Evolutionary conservation across 2,888 invertebrate genomes (phyloP).

Genomic region (Pristionchus maxplancki): DNA sequence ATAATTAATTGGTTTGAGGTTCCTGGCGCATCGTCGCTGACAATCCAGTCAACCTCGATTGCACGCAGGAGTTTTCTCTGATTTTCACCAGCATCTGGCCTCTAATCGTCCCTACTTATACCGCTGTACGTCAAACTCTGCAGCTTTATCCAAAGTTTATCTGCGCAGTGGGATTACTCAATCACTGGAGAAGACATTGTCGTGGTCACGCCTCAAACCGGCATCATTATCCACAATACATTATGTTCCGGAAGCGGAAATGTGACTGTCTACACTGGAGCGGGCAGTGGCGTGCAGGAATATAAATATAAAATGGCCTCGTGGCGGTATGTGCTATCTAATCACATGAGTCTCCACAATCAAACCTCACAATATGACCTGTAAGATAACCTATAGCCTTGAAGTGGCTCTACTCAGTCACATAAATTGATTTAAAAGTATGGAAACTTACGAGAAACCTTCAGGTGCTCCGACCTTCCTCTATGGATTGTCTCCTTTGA

Average conservation of each 20-base stretch:
- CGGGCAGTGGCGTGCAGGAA: background rate
- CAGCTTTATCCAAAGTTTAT: background rate
- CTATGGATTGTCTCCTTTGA: conserved; percentile 2
- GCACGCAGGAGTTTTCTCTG: background rate
- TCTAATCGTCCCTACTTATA: background rate
- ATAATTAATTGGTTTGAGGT: too few relatives aligned
- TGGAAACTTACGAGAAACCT: too few relatives aligned
- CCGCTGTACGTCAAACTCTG: background rate
- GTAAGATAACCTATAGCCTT: too few relatives aligned
- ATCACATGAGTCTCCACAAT: background rate
- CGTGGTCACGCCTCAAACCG: background rate
- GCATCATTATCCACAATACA: background rate
- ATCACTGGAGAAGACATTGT: background rate
- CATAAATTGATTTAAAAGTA: too few relatives aligned
- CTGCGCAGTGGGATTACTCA: too few relatives aligned
- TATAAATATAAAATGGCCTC: background rate
- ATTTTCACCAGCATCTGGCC: background rate
- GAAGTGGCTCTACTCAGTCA: too few relatives aligned
- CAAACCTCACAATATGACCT: background rate
- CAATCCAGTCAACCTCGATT: background rate
- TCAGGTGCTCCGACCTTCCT: background rate
- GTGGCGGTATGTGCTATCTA: background rate
- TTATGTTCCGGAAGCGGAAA: background rate
- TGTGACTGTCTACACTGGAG: background rate
- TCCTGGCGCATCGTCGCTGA: background rate